Percentiles rank a stretch among this genome's conserved stretches.
phyloP scores from a whole-genome alignment of 2,888 invertebrate species.

The Drosophila picticornis region DNA sequence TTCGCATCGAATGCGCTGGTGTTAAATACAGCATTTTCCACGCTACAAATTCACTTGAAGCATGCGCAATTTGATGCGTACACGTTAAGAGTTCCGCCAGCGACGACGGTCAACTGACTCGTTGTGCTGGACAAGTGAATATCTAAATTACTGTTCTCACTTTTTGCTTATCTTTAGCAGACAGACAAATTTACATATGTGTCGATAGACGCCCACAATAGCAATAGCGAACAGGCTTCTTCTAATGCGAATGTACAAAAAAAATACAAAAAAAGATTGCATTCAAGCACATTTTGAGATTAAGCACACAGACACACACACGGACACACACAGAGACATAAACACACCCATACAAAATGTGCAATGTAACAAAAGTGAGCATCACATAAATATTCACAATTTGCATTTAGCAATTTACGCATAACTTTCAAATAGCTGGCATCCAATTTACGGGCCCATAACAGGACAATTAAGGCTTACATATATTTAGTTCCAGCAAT shows the following conservation, averaged over 20 bases:
- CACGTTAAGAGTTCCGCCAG: slow-evolving; percentile 1
- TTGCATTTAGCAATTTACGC: slow-evolving; percentile 31
- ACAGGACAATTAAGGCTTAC: slow-evolving; percentile 38
- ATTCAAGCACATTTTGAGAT: slow-evolving; percentile 41
- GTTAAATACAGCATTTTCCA: slow-evolving; percentile 25
- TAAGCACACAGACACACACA: slow-evolving; percentile 27
- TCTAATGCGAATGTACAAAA: slow-evolving; percentile 13
- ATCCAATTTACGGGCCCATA: slow-evolving; percentile 33
- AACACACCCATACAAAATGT: neutral
- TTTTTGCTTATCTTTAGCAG: slow-evolving; percentile 44
- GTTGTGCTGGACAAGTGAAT: slow-evolving; percentile 16
- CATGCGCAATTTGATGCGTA: slow-evolving; percentile 12
- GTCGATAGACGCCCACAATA: slow-evolving; percentile 42
- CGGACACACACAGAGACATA: neutral
- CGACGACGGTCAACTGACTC: slow-evolving; percentile 10
- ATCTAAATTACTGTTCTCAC: slow-evolving; percentile 36
- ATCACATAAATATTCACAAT: slow-evolving; percentile 59
- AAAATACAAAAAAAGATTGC: slow-evolving; percentile 18
- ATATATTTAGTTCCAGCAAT: slow-evolving; percentile 13
- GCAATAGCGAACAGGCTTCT: slow-evolving; percentile 23
- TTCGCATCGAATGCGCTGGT: slow-evolving; percentile 27
- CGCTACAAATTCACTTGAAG: slow-evolving; percentile 10
- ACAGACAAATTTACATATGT: slow-evolving; percentile 31
- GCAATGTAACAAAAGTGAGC: slow-evolving; percentile 29
- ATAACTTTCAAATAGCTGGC: slow-evolving; percentile 30